phyloP scores from a whole-genome alignment of 2,888 invertebrate species.

The Drosophila emarginata region DNA sequence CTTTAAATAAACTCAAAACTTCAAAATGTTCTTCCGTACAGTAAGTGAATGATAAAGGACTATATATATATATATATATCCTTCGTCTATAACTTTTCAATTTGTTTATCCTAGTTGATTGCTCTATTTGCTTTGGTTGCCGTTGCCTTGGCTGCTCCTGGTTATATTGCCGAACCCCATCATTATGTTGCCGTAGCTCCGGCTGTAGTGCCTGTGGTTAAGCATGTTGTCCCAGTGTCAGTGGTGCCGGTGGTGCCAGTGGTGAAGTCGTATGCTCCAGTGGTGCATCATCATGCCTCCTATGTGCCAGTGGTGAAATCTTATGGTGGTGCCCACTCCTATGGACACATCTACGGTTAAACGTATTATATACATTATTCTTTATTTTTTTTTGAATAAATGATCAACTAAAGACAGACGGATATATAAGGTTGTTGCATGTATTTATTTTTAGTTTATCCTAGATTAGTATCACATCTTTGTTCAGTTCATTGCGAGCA shows the following conservation, averaged over 20 bases:
- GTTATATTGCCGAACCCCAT: constrained; percentile 32
- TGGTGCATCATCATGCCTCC: constrained; percentile 10
- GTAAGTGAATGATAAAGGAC: constrained; percentile 34
- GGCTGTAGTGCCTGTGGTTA: constrained; percentile 26
- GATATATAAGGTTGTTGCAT: neutral
- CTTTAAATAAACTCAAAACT: neutral
- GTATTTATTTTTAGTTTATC: constrained; percentile 43
- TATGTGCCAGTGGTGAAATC: constrained; percentile 13
- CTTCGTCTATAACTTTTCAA: neutral
- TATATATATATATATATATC: neutral
- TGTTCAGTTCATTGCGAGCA: constrained; percentile 16
- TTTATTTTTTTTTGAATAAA: neutral
- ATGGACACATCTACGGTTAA: constrained; percentile 32
- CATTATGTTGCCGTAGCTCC: constrained; percentile 30
- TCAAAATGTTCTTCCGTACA: constrained; percentile 42
- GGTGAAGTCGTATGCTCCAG: constrained; percentile 26
- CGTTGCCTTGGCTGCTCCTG: constrained; percentile 43
- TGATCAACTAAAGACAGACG: neutral
- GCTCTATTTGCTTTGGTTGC: constrained; percentile 35
- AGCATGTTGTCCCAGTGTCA: constrained; percentile 22
- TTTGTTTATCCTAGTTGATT: constrained; percentile 26
- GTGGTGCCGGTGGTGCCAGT: constrained; percentile 45
- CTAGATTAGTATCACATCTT: constrained; percentile 5
- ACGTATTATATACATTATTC: neutral
- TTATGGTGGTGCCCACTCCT: constrained; percentile 22